These are phyloP conservation scores for Diadophis punctatus DNA, from an alignment of 2,113 vertebrate species.

Conservation along the genomic window DNA sequence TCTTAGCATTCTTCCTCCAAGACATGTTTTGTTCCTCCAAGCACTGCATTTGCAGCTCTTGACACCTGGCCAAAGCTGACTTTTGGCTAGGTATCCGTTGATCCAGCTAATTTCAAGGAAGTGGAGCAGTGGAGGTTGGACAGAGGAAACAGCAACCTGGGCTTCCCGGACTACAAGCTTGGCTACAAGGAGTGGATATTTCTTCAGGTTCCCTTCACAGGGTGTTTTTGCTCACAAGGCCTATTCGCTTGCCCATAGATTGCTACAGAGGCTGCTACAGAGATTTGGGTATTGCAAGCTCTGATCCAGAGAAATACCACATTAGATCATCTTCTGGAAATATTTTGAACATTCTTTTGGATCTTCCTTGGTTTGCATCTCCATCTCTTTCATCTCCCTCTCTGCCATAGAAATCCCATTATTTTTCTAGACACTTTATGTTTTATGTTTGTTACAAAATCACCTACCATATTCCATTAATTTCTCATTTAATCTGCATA, in stretches of 20 bases:
- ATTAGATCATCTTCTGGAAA: not conserved
- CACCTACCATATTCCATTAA: conserved; percentile 65
- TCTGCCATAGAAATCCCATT: not conserved
- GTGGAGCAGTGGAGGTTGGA: not conserved
- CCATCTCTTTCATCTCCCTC: not conserved
- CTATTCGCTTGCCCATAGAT: no score
- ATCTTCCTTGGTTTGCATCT: not conserved
- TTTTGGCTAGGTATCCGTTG: not conserved
- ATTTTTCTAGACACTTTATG: conserved; percentile 45
- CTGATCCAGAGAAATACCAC: not conserved
- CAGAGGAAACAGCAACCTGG: not conserved
- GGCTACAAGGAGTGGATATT: not conserved
- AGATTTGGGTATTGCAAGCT: no score
- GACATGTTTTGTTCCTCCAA: no score
- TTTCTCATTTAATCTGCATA: conserved; percentile 62
- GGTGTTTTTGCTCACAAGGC: not conserved
- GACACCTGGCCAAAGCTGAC: no score
- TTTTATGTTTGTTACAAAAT: conserved; percentile 49
- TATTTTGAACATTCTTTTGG: not conserved
- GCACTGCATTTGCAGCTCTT: no score
- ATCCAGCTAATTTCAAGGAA: not conserved
- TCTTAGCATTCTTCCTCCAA: not conserved
- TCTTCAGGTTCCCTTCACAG: not conserved
- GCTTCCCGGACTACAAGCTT: no score
- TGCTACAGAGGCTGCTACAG: no score